A percentile compares a stretch with the other conserved stretches of the same genome.
Evolutionary conservation across 2,797 vertebrate genomes (phyloP).

Genomic region (Sebastes minor): DNA sequence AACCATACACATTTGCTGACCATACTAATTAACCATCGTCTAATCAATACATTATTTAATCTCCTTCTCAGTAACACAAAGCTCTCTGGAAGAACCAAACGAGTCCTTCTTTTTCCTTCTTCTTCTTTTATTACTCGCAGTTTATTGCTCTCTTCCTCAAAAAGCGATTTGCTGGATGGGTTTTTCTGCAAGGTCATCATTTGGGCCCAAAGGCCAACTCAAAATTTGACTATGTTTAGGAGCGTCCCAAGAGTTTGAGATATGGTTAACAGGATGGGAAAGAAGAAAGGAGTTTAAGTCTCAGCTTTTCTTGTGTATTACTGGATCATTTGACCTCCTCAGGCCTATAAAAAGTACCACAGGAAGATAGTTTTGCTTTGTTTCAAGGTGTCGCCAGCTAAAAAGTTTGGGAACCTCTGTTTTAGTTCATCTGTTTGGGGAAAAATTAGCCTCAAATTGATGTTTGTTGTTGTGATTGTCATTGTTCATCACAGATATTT

Average conservation of each 20-base stretch:
- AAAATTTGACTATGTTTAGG: background rate
- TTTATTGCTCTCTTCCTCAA: slow-evolving; percentile 35
- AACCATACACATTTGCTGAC: slow-evolving; percentile 60
- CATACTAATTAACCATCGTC: slow-evolving; percentile 57
- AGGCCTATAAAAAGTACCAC: background rate
- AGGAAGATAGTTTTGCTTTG: background rate
- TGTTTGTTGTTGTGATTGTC: background rate
- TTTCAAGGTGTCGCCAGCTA: background rate
- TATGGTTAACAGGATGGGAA: background rate
- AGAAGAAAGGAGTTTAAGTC: background rate
- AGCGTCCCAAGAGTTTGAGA: background rate
- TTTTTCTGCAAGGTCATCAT: background rate
- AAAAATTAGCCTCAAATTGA: accelerated
- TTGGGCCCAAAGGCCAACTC: background rate
- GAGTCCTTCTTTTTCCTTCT: background rate
- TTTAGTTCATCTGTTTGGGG: background rate
- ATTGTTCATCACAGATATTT: background rate
- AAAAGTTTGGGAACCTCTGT: background rate
- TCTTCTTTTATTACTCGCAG: slow-evolving; percentile 28
- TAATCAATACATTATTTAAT: slow-evolving; percentile 70
- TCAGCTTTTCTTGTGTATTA: background rate
- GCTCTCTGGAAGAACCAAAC: slow-evolving; percentile 16
- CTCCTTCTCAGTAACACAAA: slow-evolving; percentile 36
- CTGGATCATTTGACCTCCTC: background rate
- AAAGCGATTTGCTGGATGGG: slow-evolving; percentile 35